Percentiles rank a stretch among this genome's conserved stretches.
These are phyloP conservation scores for Drosophila sproati DNA, from an alignment of 1,140 invertebrate species.

Conservation along the genomic window DNA sequence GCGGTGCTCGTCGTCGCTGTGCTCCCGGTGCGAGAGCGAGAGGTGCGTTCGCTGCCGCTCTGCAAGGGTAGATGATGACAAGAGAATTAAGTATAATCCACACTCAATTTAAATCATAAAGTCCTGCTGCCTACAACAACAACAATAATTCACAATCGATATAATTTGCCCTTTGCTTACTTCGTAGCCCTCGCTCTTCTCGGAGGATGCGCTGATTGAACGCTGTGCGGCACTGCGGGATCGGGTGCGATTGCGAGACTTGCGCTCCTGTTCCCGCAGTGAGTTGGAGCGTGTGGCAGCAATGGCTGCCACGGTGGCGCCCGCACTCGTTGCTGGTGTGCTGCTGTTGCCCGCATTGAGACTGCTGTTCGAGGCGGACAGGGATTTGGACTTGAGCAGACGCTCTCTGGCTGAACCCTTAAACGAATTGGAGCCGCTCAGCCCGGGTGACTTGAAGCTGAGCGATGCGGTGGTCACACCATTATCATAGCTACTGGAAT, in stretches of 20 bases:
- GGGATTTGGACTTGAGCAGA: constrained; percentile 65
- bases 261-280: constrained; percentile 81
- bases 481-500: constrained; percentile 81
- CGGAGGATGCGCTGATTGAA: constrained; percentile 81
- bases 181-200: constrained; percentile 88
- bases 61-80: constrained; percentile 84
- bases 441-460: constrained; percentile 65
- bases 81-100: no score
- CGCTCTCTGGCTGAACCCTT: constrained; percentile 60
- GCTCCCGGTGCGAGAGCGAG: constrained; percentile 86
- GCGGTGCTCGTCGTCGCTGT: constrained; percentile 85
- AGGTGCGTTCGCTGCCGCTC: constrained; percentile 90
- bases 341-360: constrained; percentile 52
- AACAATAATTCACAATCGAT: background rate
- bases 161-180: constrained; percentile 85
- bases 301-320: constrained; percentile 71
- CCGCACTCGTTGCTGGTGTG: constrained; percentile 46
- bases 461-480: constrained; percentile 83
- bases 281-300: constrained; percentile 79
- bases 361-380: constrained; percentile 76
- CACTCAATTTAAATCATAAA: no score
- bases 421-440: constrained; percentile 69
- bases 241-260: constrained; percentile 78
- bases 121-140: constrained; percentile 27
- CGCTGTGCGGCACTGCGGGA: constrained; percentile 75